Evolutionary conservation across 2,113 vertebrate genomes (phyloP).

Genomic region (Bos indicus): DNA sequence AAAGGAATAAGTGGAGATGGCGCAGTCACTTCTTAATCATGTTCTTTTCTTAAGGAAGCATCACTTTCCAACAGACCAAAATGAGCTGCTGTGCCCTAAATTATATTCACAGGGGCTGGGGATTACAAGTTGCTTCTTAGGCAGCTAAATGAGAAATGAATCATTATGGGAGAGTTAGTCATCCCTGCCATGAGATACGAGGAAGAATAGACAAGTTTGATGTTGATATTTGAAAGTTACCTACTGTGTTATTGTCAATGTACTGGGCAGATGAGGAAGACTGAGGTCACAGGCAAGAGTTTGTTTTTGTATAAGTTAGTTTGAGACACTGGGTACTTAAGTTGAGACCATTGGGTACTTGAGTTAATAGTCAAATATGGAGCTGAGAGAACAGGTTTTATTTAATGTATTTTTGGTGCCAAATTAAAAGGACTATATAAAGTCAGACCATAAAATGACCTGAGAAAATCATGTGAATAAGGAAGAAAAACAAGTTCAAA

Average conservation of each 20-base stretch:
- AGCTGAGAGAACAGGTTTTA: not conserved
- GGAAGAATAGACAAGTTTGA: not conserved
- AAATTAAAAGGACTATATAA: not conserved
- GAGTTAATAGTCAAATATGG: not conserved
- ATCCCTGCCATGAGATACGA: not conserved
- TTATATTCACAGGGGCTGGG: not conserved
- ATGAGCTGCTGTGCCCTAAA: not conserved
- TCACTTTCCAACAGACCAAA: not conserved
- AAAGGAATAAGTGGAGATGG: not conserved
- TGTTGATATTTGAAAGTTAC: not conserved
- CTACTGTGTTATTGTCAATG: not conserved
- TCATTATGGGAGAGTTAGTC: not conserved
- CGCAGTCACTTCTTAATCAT: not conserved
- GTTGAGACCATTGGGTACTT: not conserved
- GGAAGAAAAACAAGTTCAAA: not conserved
- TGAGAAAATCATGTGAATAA: not conserved
- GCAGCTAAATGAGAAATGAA: not conserved
- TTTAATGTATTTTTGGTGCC: not conserved
- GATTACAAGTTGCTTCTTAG: not conserved
- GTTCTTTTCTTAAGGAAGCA: not conserved
- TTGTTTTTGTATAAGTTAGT: not conserved
- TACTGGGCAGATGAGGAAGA: not conserved
- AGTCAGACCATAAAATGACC: not conserved
- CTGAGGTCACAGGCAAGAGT: not conserved
- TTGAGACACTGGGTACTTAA: not conserved